Evolutionary conservation across 1,140 invertebrate species (phyloP), one percentile per base, ranked within the genome.

Genomic region (Papilio polyxenes): DNA sequence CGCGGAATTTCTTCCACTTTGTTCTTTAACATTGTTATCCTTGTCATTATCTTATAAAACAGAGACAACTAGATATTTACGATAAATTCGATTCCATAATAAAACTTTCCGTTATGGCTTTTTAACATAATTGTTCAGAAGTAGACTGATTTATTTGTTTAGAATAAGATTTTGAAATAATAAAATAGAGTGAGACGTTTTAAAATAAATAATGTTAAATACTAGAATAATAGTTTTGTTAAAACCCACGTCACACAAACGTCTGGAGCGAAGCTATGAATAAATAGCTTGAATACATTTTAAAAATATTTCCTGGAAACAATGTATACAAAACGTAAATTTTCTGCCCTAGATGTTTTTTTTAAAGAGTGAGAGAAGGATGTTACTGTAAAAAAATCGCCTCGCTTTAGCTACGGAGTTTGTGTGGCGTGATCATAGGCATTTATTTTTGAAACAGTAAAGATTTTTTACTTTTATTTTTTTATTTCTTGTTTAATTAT

Each of bases 101-200:
- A 65, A 37, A 65, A 13, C 23, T 65, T 31, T 8, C 20, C 23
- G 23, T 20, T 65, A 59, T 62, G 7, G 59, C 59, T 62, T 20
- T 62, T 23, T 62, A 9, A 62, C 59, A 23, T 62, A 65, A 65
- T 37, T 65, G 62, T 65, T 65, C 62, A 65, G 23, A 65, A 65
- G 62, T 65, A 65, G 62, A 65, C 62, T 65, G 62, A 65, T 65
- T 65, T 31, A 13, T 65, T 65, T 65, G 20, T 23, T 31, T 65
- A 65, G 62, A 65, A 13, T 65, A 65, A 31, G 62, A 13, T 65
- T 37, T 31, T 31, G 13, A 65, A 65, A 65, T 65, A 65, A 31
- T 65, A n/a, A 65, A 65, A 31, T 65, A 65, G 62, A 65, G 62
- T 65, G 62, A 65, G 23, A 65, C 10, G 13, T 13, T 72, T 72